Base-by-base conservation (phyloP, 2,113 vertebrate genomes). In the Labeo rohita region DNA sequence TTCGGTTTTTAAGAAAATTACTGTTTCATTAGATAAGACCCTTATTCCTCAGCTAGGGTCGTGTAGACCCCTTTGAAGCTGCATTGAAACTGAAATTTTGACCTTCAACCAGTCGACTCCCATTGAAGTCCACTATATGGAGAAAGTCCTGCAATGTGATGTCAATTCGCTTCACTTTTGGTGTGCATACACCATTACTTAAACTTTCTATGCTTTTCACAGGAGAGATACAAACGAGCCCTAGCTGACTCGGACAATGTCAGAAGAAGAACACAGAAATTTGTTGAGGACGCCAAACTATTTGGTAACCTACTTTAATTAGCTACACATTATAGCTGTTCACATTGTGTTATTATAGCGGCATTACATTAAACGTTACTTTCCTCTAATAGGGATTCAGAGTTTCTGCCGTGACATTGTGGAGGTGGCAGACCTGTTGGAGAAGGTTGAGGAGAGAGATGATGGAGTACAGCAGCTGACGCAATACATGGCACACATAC, bases 391-490 rank as follows among this genome's bases (percentile, higher is more conserved):
- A 97, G 96, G 96, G 39, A 97, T 97, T 91, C 96, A 97, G 90
- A 96, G 96, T 88, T 96, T 97, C 89, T 97, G 96, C 90, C 95
- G 94, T 75, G 97, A 97, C 91, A 89, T 97, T 36, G 96, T 97
- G 80, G 96, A 97, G 80, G 95, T 97, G 1, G 96, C 95, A 43
- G 96, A 97, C 91, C 93, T 97, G 77, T 78, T 97, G 86, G 96
- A 97, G 89, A 93, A 95, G 80, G 91, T 87, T 2, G 88, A 94
- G 0, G 91, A 93, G n/a, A 34, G 23, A 7, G 89, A 90, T 50
- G 89, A 90, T 50, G 92, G 91, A 18, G 87, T 87, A 1, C 89
- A 80, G n/a, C 93, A 76, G 21, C 61, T 87, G 63, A 93, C n/a
- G 83, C 94, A 93, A 81, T 93, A 93, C 7, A 88, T 97, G 47